Conservation (phyloP, 2,888 invertebrate species). For the Serrognathus titanus region DNA sequence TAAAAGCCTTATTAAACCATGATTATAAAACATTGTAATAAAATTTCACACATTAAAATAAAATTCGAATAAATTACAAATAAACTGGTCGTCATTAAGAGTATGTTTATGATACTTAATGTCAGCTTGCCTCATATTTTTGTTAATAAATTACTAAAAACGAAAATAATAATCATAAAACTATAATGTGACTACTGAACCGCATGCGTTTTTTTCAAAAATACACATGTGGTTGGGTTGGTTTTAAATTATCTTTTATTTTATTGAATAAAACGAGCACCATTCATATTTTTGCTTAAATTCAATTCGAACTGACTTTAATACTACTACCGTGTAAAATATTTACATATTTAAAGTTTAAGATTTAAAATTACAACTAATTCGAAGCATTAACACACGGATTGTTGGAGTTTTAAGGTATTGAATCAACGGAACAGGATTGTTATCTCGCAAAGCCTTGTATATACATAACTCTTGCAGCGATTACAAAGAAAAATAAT, state of each 20-base stretch:
- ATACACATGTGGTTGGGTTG: conserved; percentile 32
- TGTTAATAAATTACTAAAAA: conserved; percentile 48
- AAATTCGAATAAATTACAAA: conserved; percentile 52
- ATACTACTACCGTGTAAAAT: conserved; percentile 32
- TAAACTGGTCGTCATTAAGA: conserved; percentile 51
- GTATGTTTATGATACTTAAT: conserved; percentile 49
- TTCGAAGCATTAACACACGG: too few species aligned
- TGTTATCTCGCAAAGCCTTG: too few species aligned
- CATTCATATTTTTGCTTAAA: conserved; percentile 31
- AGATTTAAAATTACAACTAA: conserved; percentile 15
- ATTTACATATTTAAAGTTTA: conserved; percentile 26
- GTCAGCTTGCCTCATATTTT: conserved; percentile 49
- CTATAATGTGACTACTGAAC: conserved; percentile 46
- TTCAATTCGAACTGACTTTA: conserved; percentile 29
- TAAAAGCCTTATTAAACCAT: conserved; percentile 51
- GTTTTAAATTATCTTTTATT: conserved; percentile 39
- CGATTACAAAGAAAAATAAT: too few species aligned
- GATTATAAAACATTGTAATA: conserved; percentile 53
- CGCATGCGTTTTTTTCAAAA: conserved; percentile 26
- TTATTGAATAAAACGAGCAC: conserved; percentile 38
- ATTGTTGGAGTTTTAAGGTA: too few species aligned
- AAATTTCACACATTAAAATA: conserved; percentile 53
- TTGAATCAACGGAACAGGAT: too few species aligned
- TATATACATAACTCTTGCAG: too few species aligned
- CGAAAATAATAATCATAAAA: conserved; percentile 24